These are phyloP conservation scores for Phainopepla nitens DNA, from an alignment of 2,113 vertebrate species.

Conservation along the genomic window DNA sequence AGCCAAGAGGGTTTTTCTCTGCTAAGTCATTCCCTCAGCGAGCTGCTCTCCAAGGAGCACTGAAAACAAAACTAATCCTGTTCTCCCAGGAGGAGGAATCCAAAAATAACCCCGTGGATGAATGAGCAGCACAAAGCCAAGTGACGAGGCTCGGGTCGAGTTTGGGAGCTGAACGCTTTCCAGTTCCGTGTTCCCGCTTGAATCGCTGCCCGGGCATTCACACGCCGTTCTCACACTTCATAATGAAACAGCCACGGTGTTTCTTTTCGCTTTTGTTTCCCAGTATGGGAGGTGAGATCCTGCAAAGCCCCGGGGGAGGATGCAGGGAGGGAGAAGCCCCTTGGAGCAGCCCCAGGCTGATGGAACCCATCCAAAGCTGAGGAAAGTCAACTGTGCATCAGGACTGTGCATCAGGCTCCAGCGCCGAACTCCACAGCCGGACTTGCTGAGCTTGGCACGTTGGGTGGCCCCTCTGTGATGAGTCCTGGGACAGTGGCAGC, in stretches of 20 bases:
- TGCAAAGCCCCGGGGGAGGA: neutral
- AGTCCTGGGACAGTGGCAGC: neutral
- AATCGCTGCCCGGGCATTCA: neutral
- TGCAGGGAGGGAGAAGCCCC: neutral
- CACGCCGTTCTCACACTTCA: neutral
- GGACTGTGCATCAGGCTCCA: no score
- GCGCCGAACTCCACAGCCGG: fast-evolving
- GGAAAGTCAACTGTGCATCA: neutral
- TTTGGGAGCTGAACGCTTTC: slow-evolving; percentile 5
- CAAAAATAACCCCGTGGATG: neutral
- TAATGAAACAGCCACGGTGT: fast-evolving
- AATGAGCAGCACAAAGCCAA: slow-evolving; percentile 6
- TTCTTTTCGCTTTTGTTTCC: neutral
- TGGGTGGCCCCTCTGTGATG: neutral
- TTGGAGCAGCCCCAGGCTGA: neutral
- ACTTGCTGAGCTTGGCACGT: fast-evolving
- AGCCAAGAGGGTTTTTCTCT: neutral
- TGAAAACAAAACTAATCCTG: neutral
- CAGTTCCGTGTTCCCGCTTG: neutral
- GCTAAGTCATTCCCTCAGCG: neutral
- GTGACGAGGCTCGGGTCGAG: neutral
- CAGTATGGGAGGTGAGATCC: neutral
- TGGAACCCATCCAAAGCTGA: neutral
- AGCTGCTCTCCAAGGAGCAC: neutral
- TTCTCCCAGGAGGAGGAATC: neutral